Conservation (phyloP, 2,888 invertebrate genomes). For the Cantharis rustica region DNA sequence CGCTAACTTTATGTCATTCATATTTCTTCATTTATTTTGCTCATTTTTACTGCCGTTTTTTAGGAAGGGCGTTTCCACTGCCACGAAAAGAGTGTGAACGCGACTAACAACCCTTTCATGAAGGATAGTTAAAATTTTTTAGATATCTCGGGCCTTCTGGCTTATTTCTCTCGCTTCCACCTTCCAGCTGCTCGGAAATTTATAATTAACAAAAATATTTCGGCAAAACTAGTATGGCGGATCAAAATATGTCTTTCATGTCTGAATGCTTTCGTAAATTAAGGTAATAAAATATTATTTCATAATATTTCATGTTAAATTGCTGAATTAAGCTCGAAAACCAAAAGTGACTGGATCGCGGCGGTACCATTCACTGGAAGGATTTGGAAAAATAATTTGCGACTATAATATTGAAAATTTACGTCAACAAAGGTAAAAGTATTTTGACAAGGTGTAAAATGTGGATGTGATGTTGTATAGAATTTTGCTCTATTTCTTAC, state of each 20-base stretch:
- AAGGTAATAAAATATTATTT: background rate
- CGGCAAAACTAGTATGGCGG: background rate
- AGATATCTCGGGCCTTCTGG: background rate
- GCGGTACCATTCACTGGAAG: background rate
- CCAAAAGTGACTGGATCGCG: background rate
- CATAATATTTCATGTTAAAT: background rate
- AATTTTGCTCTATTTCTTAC: constrained; percentile 8
- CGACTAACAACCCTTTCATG: background rate
- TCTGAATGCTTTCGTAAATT: background rate
- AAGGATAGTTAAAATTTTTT: background rate
- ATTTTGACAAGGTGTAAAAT: background rate
- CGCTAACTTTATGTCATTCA: constrained; percentile 55
- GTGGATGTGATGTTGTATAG: background rate
- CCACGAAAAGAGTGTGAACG: background rate
- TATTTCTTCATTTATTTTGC: constrained; percentile 54
- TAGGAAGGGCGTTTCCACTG: constrained; percentile 17
- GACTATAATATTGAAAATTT: background rate
- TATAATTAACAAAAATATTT: background rate
- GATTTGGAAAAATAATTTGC: background rate
- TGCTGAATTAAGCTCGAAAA: background rate
- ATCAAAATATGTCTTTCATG: background rate
- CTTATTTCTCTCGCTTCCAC: background rate
- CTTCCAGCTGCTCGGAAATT: background rate
- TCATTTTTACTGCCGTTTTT: constrained; percentile 21
- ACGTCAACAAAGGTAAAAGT: background rate